Percentiles rank a stretch among this genome's conserved stretches.
Conservation (phyloP, 2,797 vertebrate genomes). For the Oreochromis mossambicus region DNA sequence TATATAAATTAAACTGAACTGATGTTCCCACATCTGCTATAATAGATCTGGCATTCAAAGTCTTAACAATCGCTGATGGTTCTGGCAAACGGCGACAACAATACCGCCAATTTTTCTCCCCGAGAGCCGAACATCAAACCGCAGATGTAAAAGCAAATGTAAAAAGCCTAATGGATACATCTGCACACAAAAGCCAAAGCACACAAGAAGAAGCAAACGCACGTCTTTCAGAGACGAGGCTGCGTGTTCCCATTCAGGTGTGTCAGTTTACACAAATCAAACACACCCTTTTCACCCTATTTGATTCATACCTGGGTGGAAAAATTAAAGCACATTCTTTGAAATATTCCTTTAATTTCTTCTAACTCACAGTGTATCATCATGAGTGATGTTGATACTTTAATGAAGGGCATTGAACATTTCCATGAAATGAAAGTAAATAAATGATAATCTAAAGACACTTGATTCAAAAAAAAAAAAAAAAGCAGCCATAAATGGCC, state of each 20-base stretch:
- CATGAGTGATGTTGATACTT: neutral
- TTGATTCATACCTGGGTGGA: neutral
- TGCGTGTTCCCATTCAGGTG: conserved; percentile 15
- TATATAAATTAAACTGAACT: neutral
- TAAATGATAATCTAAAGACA: neutral
- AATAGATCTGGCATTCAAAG: neutral
- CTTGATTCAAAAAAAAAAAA: neutral
- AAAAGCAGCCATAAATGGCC: neutral
- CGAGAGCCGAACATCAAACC: neutral
- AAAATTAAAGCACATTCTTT: neutral
- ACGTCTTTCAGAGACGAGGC: neutral
- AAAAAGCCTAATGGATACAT: neutral
- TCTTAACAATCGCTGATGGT: neutral
- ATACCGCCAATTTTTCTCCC: neutral
- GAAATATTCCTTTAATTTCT: neutral
- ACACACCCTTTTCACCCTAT: conserved; percentile 15
- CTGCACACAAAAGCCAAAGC: neutral
- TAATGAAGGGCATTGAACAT: neutral
- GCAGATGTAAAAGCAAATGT: neutral
- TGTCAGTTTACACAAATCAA: conserved; percentile 27
- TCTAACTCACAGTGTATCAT: neutral
- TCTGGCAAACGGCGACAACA: neutral
- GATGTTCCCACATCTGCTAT: neutral
- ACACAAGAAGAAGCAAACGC: neutral
- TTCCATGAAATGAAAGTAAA: neutral